A percentile compares a stretch with the other conserved stretches of the same genome.
phyloP scores from a whole-genome alignment of 2,888 invertebrate species.

The Mylabris sibirica region DNA sequence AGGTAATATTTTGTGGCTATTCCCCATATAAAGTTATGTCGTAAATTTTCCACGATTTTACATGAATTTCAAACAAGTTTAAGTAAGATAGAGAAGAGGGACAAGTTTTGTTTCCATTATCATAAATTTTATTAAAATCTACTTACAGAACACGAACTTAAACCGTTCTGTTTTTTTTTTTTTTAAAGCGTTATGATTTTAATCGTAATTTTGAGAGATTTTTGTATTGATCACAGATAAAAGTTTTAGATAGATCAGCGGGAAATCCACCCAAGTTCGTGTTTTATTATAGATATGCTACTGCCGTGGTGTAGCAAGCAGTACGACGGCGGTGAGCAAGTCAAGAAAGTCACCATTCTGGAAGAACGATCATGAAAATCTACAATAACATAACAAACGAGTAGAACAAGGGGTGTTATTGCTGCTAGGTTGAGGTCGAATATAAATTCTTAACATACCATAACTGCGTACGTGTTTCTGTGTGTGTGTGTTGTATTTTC shows the following conservation, averaged over 20 bases:
- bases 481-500: constrained; percentile 44
- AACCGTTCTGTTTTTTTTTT: constrained; percentile 44
- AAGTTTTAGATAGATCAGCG: constrained; percentile 41
- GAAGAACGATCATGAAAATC: constrained; percentile 58
- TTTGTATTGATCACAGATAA: constrained; percentile 32
- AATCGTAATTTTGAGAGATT: background rate
- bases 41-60: constrained; percentile 52
- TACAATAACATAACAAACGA: constrained; percentile 53
- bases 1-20: constrained; percentile 55
- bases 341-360: constrained; percentile 54
- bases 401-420: constrained; percentile 39
- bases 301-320: background rate
- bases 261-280: constrained; percentile 39
- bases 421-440: constrained; percentile 41
- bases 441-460: constrained; percentile 58
- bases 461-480: constrained; percentile 32
- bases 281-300: constrained; percentile 24
- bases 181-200: background rate
- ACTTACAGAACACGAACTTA: constrained; percentile 28
- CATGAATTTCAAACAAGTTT: constrained; percentile 47
- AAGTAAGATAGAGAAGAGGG: background rate
- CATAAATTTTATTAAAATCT: constrained; percentile 27
- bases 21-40: constrained; percentile 51
- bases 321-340: constrained; percentile 24
- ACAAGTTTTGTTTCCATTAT: constrained; percentile 10